Evolutionary conservation across 2,797 vertebrate species (phyloP).

Genomic region (Botia kubotai): DNA sequence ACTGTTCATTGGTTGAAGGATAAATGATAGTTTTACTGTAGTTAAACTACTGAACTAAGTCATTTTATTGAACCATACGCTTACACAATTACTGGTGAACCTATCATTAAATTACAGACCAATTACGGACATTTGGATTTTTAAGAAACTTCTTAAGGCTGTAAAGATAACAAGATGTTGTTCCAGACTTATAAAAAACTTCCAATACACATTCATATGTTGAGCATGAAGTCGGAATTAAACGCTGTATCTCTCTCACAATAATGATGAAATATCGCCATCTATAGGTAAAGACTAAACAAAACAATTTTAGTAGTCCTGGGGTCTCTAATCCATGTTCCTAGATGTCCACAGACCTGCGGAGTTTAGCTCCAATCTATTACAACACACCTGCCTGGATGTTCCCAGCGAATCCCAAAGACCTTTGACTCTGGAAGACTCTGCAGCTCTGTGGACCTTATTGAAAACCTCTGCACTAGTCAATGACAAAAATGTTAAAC

Average conservation of each 20-base stretch:
- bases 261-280: not conserved
- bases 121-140: not conserved
- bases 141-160: not conserved
- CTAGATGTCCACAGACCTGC: no score
- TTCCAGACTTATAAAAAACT: not conserved
- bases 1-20: not conserved
- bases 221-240: not conserved
- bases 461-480: no score
- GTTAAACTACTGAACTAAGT: not conserved
- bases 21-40: not conserved
- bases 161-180: no score
- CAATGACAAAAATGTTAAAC: no score
- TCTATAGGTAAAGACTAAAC: constrained; percentile 7
- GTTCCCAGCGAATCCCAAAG: no score
- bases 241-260: not conserved
- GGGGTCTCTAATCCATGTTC: no score
- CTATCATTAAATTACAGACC: no score
- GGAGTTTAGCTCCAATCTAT: no score
- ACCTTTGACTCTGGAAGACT: no score
- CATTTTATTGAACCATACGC: not conserved
- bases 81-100: not conserved
- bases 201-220: not conserved
- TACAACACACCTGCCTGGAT: no score
- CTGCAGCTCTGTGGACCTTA: no score
- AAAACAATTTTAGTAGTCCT: not conserved